These are phyloP conservation scores for Forbesichthys agassizii DNA, from an alignment of 2,113 vertebrate genomes.

Conservation along the genomic window DNA sequence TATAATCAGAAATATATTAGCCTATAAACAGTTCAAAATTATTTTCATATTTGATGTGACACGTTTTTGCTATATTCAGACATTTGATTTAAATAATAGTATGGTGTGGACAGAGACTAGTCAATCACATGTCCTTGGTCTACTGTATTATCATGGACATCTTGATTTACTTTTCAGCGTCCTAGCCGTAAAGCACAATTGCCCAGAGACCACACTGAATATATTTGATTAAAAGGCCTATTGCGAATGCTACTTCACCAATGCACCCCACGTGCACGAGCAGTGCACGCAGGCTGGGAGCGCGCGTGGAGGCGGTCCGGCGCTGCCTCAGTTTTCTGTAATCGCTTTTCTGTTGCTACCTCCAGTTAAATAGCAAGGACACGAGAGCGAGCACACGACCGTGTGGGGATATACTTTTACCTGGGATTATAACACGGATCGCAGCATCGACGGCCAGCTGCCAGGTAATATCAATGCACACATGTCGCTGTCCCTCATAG, in stretches of 20 bases:
- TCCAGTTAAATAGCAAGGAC: constrained; percentile 77
- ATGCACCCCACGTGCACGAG: constrained; percentile 58
- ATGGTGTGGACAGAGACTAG: no score
- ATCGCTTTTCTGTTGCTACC: constrained; percentile 71
- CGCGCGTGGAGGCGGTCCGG: constrained; percentile 81
- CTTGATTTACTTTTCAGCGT: no score
- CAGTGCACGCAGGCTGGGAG: constrained; percentile 57
- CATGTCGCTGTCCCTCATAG: constrained; percentile 23
- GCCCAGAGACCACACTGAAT: no score
- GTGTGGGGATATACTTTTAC: constrained; percentile 63
- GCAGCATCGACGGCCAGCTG: constrained; percentile 71
- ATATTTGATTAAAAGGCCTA: no score
- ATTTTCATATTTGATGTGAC: no score
- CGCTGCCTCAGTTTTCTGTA: constrained; percentile 70
- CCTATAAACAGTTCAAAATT: no score
- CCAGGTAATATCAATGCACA: constrained; percentile 64
- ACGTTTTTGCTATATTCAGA: no score
- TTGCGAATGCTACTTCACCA: constrained; percentile 16
- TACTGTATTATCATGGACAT: no score
- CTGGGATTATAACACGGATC: constrained; percentile 67
- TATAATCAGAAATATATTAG: no score
- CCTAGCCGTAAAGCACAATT: no score
- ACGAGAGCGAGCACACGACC: constrained; percentile 73
- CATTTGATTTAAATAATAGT: no score
- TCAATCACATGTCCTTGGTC: no score